Base-by-base conservation (phyloP, 2,797 vertebrate genomes). In the Anniella stebbinsi region DNA sequence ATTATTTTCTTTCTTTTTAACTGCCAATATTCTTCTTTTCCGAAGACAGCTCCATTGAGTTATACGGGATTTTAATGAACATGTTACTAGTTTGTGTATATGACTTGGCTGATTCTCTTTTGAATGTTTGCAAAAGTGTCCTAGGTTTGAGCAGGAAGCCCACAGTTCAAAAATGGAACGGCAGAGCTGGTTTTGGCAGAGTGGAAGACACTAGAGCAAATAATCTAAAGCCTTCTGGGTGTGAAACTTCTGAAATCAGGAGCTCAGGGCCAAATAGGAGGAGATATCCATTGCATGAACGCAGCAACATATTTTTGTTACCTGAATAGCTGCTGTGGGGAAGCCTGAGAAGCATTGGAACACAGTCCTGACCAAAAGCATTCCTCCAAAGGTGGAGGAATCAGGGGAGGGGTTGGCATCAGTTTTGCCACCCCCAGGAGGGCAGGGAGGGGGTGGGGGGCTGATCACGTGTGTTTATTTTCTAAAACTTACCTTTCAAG, bases 1-100 rank as follows among this genome's bases (percentile, higher is more conserved):
- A 60, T 93, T 94, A 90, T 88, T 95, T 95, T 91, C 86, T 90
- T 94, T 93, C 91, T 93, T 90, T 86, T 90, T 36, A n/a, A 82
- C 36, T 28, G 73, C 21, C 33, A 66, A 48, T 57, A 23, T n/a
- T 38, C 66, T 80, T 38, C 30, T 51, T 33, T 23, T 13, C 45
- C 45, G 21, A 73, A 90, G 17, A 38, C 69, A 87, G 15, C 33
- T 73, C 36, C 38, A 30, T 54, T 66, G 54, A 45, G 11, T 60
- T 54, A 15, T n/a, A 41, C 38, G 48, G 28, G 3, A 70, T 36
- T 73, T 41, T 51, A 75, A 38, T 38, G 25, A 28, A 90, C 45
- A 81, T 67, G 45, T 23, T 21, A 69, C n/a, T 41, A 69, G 30
- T 41, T 86, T 80, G 36, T 38, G 21, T 63, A 80, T n/a, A 45